Percentiles rank a stretch among this genome's conserved stretches.
Conservation (phyloP, 1,140 invertebrate species). For the Stegodyphus dumicola region DNA sequence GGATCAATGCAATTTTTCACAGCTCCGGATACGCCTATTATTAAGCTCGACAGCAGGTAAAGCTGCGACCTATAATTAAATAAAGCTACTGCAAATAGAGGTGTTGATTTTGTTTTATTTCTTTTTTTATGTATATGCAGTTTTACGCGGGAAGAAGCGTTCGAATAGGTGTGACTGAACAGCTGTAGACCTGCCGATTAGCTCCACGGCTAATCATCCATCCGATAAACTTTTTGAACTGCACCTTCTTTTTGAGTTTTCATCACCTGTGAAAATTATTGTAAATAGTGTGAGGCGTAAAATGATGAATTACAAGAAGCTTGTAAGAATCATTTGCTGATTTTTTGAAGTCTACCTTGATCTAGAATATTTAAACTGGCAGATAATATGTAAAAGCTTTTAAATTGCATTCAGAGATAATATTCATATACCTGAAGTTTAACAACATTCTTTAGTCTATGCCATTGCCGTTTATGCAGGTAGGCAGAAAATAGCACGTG, state of each 20-base stretch:
- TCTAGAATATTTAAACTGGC: too few relatives aligned
- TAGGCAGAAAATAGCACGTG: too few relatives aligned
- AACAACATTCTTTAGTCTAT: too few relatives aligned
- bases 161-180: conserved; percentile 1
- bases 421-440: too few relatives aligned
- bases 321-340: not conserved
- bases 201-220: not conserved
- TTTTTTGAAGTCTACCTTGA: too few relatives aligned
- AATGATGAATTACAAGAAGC: not conserved
- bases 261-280: not conserved
- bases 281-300: not conserved
- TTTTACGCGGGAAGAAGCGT: not conserved
- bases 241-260: not conserved
- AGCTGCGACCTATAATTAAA: conserved; percentile 19
- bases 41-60: conserved; percentile 9
- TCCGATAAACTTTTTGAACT: conserved; percentile 2
- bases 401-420: too few relatives aligned
- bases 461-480: too few relatives aligned
- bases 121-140: not conserved
- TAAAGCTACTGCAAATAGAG: conserved; percentile 41
- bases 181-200: conserved; percentile 13
- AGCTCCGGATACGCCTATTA: conserved; percentile 33
- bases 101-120: conserved; percentile 2
- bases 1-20: conserved; percentile 23
- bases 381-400: too few relatives aligned